These are phyloP conservation scores for Autographa gamma DNA, from an alignment of 2,888 invertebrate genomes.

Conservation along the genomic window DNA sequence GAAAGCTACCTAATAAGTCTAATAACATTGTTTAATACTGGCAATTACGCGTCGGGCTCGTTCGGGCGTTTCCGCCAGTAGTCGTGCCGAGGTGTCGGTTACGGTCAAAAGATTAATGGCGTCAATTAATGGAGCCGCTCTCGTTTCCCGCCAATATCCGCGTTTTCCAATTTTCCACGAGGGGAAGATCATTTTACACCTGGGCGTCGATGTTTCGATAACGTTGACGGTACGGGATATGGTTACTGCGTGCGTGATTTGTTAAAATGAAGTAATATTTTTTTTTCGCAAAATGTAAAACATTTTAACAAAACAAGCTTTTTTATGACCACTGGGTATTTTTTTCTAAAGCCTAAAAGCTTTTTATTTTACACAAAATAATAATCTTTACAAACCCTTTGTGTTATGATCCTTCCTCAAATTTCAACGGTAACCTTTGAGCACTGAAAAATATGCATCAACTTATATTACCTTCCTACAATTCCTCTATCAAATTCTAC, in stretches of 20 bases:
- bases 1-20: slow-evolving; percentile 32
- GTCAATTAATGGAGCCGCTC: slow-evolving; percentile 73
- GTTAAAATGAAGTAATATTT: slow-evolving; percentile 1
- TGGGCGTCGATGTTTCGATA: slow-evolving; percentile 56
- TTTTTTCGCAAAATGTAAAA: slow-evolving; percentile 8
- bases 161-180: slow-evolving; percentile 71
- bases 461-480: slow-evolving; percentile 34
- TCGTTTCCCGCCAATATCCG: slow-evolving; percentile 69
- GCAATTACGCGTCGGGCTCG: slow-evolving; percentile 39
- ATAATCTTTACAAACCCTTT: neutral
- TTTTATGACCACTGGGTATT: no score
- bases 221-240: slow-evolving; percentile 58
- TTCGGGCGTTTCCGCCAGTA: slow-evolving; percentile 50
- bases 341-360: neutral
- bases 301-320: neutral
- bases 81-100: slow-evolving; percentile 64
- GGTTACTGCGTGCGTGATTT: slow-evolving; percentile 45
- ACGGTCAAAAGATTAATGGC: slow-evolving; percentile 80
- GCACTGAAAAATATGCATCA: slow-evolving; percentile 28
- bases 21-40: slow-evolving; percentile 35
- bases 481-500: slow-evolving; percentile 35
- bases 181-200: slow-evolving; percentile 71
- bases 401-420: neutral
- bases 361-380: neutral
- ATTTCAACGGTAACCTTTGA: neutral